Evolutionary conservation across 2,888 invertebrate genomes (phyloP), one percentile per base, ranked within the genome.

Genomic region (Patella caerulea): DNA sequence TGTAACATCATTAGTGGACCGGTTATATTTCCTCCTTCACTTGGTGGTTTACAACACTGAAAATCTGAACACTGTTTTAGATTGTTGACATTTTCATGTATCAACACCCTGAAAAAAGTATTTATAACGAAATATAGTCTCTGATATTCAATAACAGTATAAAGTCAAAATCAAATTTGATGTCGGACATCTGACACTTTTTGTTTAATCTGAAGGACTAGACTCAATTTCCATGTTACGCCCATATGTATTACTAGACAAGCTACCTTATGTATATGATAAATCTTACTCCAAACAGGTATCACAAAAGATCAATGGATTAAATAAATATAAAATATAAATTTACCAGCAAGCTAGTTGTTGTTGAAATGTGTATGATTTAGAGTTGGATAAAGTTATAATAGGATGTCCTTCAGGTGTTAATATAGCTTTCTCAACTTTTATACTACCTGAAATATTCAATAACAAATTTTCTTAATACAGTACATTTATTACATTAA

Each of bases 361-460:
- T 83, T 94, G 93, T 85, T 95, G 95, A 91, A 95, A 98, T 78
- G 96, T 95, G 89, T 95, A 98, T 2, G 96, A 95, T 90, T 95
- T 95, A 45, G 96, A 96, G 89, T 95, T 96, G 55, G 95, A 95
- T 56, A 98, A 93, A n/a, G 95, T 94, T 82, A 98, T 93, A 89
- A 97, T 93, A 0, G 97, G 97, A 89, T 95, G 94, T 52, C 96
- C 96, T 81, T 95, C 94, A 81, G 96, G 95, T 17, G 95, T 93
- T 87, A 89, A 92, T 84, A 91, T 92, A 86, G 94, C 93, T 78
- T 93, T 94, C 88, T 81, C 76, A 11, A 90, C 78, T 71, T 77
- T 77, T 74, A 86, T 85, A 79, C 83, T 83, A 71, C 82, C 88
- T 89, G 83, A 72, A 70, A 74, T 24, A 34, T 45, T 56, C 69